These are phyloP conservation scores for Dipus sagitta DNA, from an alignment of 2,797 vertebrate species.

Conservation along the genomic window DNA sequence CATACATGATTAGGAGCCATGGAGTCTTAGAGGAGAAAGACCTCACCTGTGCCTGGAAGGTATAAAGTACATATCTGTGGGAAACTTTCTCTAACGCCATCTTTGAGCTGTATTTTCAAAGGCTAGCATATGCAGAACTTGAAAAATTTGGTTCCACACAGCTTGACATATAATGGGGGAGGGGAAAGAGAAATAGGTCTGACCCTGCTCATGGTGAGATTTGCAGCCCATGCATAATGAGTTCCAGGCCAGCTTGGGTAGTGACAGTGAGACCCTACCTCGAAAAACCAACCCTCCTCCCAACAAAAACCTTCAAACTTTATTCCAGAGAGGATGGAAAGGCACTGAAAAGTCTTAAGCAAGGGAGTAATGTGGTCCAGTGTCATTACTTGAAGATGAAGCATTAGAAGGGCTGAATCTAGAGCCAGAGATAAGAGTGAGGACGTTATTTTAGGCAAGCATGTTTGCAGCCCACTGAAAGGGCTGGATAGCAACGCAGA, in stretches of 20 bases:
- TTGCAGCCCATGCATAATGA: neutral
- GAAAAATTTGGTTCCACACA: neutral
- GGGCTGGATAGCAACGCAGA: neutral
- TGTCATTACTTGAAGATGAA: conserved; percentile 11
- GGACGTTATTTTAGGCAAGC: neutral
- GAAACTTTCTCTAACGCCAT: neutral
- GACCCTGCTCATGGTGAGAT: neutral
- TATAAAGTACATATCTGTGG: neutral
- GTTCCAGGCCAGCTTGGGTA: no score
- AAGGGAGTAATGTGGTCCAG: neutral
- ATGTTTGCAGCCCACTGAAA: neutral
- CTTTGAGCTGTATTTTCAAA: neutral
- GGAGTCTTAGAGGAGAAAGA: neutral
- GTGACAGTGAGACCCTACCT: no score
- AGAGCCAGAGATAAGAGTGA: neutral
- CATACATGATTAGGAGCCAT: neutral
- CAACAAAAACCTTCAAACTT: neutral
- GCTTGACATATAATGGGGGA: neutral
- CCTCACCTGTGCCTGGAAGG: neutral
- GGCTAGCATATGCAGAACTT: neutral
- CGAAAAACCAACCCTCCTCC: no score
- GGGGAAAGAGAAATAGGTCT: neutral
- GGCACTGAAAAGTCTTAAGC: neutral
- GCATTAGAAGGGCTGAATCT: neutral
- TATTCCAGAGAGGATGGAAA: neutral